phyloP scores from a whole-genome alignment of 1,140 invertebrate species.

The Cotesia glomerata region DNA sequence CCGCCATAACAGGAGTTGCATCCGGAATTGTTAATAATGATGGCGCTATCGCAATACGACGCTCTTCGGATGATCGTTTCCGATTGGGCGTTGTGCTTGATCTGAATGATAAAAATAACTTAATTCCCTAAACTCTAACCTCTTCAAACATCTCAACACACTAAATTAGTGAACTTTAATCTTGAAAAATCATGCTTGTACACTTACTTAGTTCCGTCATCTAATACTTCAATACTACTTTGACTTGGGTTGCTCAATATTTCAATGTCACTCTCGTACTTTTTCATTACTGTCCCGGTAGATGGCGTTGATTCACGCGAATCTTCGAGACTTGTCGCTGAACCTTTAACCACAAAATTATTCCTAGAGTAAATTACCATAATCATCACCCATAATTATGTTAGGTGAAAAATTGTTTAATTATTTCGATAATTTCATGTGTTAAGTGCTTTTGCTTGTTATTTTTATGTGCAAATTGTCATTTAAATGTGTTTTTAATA shows the following conservation, averaged over 20 bases:
- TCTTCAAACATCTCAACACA: too few species aligned
- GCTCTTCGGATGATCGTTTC: slow-evolving; percentile 61
- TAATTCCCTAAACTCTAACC: neutral
- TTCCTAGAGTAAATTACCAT: neutral
- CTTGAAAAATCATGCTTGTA: neutral
- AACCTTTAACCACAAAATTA: slow-evolving; percentile 45
- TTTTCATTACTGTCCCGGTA: slow-evolving; percentile 57
- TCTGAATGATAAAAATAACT: slow-evolving; percentile 10
- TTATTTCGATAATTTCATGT: neutral
- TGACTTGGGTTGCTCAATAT: slow-evolving; percentile 72
- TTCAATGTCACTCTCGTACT: slow-evolving; percentile 69
- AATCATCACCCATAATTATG: neutral
- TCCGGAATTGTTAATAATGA: slow-evolving; percentile 59
- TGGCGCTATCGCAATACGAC: slow-evolving; percentile 48
- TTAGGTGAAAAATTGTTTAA: too few species aligned
- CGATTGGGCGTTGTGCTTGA: slow-evolving; percentile 50
- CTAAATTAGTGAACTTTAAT: too few species aligned
- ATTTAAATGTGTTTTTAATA: slow-evolving; percentile 35
- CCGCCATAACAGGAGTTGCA: slow-evolving; percentile 50
- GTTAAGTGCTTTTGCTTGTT: neutral
- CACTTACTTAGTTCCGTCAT: slow-evolving; percentile 58
- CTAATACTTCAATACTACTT: slow-evolving; percentile 70
- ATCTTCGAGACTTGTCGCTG: slow-evolving; percentile 60
- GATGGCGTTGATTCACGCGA: slow-evolving; percentile 60
- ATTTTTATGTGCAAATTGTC: neutral